phyloP scores from a whole-genome alignment of 2,113 vertebrate genomes.

The Microcebus jonahi region DNA sequence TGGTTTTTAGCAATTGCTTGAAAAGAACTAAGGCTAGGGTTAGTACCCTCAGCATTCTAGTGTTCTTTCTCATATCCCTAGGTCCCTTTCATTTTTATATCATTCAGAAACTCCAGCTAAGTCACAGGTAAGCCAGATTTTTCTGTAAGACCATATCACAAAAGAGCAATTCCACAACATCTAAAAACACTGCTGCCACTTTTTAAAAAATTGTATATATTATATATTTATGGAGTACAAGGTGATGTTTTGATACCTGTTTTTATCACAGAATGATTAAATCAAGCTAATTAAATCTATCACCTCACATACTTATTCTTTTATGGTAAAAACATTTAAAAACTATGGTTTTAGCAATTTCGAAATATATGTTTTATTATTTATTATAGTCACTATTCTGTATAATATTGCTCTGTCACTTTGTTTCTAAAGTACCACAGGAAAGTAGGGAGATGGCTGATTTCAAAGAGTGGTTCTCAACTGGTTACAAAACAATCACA shows the following conservation, averaged over 20 bases:
- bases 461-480: constrained; percentile 11
- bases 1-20: neutral
- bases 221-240: neutral
- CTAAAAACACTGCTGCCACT: neutral
- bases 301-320: neutral
- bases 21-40: neutral
- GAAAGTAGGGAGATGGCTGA: neutral
- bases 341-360: neutral
- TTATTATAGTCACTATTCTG: neutral
- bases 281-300: neutral
- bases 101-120: constrained; percentile 14
- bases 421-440: neutral
- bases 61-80: neutral
- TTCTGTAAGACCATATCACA: constrained; percentile 34
- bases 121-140: neutral
- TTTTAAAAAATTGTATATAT: neutral
- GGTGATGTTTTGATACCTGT: neutral
- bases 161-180: constrained; percentile 13
- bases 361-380: neutral
- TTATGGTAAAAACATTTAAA: neutral
- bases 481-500: neutral
- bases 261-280: neutral
- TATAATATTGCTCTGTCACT: neutral
- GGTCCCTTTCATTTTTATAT: neutral
- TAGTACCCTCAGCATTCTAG: neutral